phyloP scores from a whole-genome alignment of 1,140 invertebrate genomes.

The Bombus waltoni region DNA sequence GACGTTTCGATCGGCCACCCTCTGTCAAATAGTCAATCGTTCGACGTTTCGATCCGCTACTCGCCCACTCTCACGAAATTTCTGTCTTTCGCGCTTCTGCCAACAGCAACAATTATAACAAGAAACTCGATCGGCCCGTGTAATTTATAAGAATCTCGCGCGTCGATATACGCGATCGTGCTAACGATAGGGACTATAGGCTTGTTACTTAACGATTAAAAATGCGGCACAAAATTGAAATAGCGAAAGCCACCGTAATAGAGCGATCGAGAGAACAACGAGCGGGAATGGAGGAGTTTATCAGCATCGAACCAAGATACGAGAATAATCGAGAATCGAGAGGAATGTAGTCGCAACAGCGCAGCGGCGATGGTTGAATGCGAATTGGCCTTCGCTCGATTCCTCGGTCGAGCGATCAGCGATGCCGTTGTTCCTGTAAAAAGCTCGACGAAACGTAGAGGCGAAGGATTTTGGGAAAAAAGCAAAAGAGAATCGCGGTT shows the following conservation, averaged over 20 bases:
- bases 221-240: background rate
- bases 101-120: background rate
- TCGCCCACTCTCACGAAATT: background rate
- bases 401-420: slow-evolving; percentile 35
- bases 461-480: slow-evolving; percentile 47
- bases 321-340: background rate
- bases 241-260: background rate
- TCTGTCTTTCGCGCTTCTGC: background rate
- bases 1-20: background rate
- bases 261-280: no score
- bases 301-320: background rate
- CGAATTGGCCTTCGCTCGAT: slow-evolving; percentile 17
- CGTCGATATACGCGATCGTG: no score
- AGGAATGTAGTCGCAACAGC: background rate
- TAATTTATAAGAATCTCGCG: background rate
- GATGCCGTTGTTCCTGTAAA: slow-evolving; percentile 36
- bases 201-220: no score
- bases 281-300: background rate
- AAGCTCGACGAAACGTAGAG: background rate
- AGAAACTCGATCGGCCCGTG: background rate
- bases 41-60: background rate
- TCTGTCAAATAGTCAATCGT: background rate
- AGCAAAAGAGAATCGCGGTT: slow-evolving; percentile 62
- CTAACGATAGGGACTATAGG: background rate
- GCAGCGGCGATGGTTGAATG: slow-evolving; percentile 16